Base-by-base conservation (phyloP, 92 coral and sea anemone genomes). In the Muricea muricata region DNA sequence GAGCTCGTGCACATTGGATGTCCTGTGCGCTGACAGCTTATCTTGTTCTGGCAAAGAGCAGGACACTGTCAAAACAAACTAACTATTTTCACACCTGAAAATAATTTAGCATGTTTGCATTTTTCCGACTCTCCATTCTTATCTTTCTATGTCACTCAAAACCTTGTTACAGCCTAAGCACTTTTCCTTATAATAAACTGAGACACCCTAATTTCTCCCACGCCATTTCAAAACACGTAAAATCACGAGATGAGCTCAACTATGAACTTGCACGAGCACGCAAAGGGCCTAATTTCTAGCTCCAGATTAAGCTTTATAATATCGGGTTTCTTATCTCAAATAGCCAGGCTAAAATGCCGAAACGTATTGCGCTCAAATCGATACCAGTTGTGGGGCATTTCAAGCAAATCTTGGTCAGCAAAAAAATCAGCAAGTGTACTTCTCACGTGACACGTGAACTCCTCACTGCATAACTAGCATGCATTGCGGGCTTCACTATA, bases 51-150 rank as follows among this genome's bases (percentile, higher is more conserved):
- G 50, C 39, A 63, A 18, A 57, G 37, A 30, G 34, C 61, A 74
- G 25, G 12, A 45, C 25, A 13, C 41, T 61, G 82, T 37, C 10
- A 56, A 78, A 56, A 78, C 71, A 78, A 57, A 57, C 70, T 55
- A 78, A 76, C 55, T 39, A 39, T 58, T 56, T 78, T 57, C 54
- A 78, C 71, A 58, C 30, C 71, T 56, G 83, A 56, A 78, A 78
- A 78, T 39, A 78, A 58, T 58, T 78, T 31, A 46, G 10, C 45
- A 26, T 50, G 65, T 29, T 47, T 50, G 42, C 80, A 50, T 75
- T 75, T 48, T 73, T 48, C 79, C 70, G 70, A 63, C 50, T 76
- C 4, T 68, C 30, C 3, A 76, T 29, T 33, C 42, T 78, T 56
- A 78, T 78, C 83, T 14, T 11, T 11, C 52, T 23, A 40, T 40